Evolutionary conservation across 2,888 invertebrate species (phyloP).

Genomic region (Epinotia brunnichana): DNA sequence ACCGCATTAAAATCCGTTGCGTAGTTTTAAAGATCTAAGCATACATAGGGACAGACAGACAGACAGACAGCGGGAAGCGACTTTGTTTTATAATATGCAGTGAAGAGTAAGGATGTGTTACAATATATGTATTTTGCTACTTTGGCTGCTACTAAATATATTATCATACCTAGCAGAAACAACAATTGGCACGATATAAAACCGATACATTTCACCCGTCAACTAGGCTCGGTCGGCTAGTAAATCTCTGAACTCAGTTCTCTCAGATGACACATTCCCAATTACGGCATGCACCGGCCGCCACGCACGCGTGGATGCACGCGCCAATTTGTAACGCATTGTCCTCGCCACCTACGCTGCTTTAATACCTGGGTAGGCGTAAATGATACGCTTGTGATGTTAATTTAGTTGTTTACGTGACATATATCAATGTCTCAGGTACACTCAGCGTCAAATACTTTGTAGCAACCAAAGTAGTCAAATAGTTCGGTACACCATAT

Average conservation of each 20-base stretch:
- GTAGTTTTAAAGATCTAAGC: too few relatives aligned
- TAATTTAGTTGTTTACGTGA: conserved; percentile 24
- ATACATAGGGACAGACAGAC: too few relatives aligned
- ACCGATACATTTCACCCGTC: background rate
- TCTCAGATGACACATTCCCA: conserved; percentile 56
- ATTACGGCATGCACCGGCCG: conserved; percentile 58
- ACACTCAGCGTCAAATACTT: too few relatives aligned
- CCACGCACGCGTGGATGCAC: conserved; percentile 49
- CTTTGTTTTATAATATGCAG: too few relatives aligned
- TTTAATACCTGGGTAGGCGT: conserved; percentile 14
- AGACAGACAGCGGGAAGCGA: too few relatives aligned
- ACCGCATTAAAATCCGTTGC: too few relatives aligned
- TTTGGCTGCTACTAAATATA: too few relatives aligned
- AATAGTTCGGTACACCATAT: too few relatives aligned
- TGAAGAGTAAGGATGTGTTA: too few relatives aligned
- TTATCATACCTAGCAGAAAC: background rate
- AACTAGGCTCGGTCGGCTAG: background rate
- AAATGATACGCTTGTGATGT: conserved; percentile 9
- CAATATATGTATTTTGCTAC: too few relatives aligned
- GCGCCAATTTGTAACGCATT: conserved; percentile 69
- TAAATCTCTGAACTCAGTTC: background rate
- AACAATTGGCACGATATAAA: background rate
- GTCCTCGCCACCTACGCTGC: conserved; percentile 48
- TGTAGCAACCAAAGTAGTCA: too few relatives aligned
- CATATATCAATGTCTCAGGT: background rate